Evolutionary conservation across 2,888 invertebrate species (phyloP).

Genomic region (Ditylenchus weischeri): DNA sequence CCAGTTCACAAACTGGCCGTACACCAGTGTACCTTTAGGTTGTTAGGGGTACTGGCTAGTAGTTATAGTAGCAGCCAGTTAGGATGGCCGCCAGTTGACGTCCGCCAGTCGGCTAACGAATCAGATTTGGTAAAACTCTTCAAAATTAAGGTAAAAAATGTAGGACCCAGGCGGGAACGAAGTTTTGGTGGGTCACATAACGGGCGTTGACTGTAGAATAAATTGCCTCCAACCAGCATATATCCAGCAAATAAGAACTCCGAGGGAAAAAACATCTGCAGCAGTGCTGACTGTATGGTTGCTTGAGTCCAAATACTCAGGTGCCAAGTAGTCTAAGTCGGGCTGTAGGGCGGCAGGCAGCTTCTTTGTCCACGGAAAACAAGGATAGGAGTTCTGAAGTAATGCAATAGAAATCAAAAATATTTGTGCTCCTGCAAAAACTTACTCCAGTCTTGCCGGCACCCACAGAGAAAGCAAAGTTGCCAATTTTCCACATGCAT

Average conservation of each 20-base stretch:
- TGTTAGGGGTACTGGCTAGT: too few species aligned
- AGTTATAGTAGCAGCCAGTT: too few species aligned
- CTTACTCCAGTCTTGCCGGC: conserved; percentile 49
- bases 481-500: conserved; percentile 92
- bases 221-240: conserved; percentile 68
- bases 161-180: too few species aligned
- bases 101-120: too few species aligned
- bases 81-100: too few species aligned
- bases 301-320: conserved; percentile 74
- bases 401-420: background rate
- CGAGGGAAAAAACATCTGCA: conserved; percentile 94
- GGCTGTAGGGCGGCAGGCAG: conserved; percentile 88
- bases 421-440: background rate
- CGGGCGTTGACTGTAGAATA: too few species aligned
- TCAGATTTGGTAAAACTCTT: too few species aligned
- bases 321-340: conserved; percentile 87
- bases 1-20: too few species aligned
- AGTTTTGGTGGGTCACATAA: too few species aligned
- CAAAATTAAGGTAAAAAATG: too few species aligned
- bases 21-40: too few species aligned
- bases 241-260: conserved; percentile 85
- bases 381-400: conserved; percentile 73
- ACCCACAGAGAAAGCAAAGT: conserved; percentile 69
- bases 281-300: conserved; percentile 68
- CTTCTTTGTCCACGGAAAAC: conserved; percentile 85